phyloP scores from a whole-genome alignment of 2,797 vertebrate genomes.

The Gymnoscopelus microlampas region DNA sequence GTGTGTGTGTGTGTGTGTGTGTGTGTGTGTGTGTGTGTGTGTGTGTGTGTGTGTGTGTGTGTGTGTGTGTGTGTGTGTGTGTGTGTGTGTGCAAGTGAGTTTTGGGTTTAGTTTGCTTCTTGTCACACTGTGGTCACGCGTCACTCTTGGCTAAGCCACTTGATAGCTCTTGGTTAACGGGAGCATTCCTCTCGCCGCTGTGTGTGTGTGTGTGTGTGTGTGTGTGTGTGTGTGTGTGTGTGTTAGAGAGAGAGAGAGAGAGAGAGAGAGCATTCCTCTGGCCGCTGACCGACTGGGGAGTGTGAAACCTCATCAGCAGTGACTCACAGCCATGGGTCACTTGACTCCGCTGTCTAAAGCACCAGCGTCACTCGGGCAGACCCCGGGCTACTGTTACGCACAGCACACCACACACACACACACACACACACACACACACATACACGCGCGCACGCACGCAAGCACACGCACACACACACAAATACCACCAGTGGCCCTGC shows the following conservation, averaged over 20 bases:
- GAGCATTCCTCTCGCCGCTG: slow-evolving; percentile 39
- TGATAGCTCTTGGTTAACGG: background rate
- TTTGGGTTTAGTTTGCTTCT: background rate
- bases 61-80: background rate
- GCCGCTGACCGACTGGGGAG: slow-evolving; percentile 27
- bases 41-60: background rate
- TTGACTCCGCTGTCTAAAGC: background rate
- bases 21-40: background rate
- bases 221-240: background rate
- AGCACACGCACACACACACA: slow-evolving; percentile 4
- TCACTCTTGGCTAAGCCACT: slow-evolving; percentile 12
- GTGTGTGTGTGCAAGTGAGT: background rate
- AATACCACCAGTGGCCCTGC: background rate
- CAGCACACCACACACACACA: background rate
- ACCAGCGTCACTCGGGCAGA: background rate
- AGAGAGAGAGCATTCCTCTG: slow-evolving; percentile 35
- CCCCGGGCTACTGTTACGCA: background rate
- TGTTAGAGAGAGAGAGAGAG: background rate
- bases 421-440: slow-evolving; percentile 3
- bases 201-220: background rate
- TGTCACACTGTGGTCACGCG: slow-evolving; percentile 1
- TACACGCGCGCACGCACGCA: no score
- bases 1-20: background rate
- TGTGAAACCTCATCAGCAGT: slow-evolving; percentile 33
- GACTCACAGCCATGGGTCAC: slow-evolving; percentile 29